phyloP scores from a whole-genome alignment of 1,140 invertebrate species.

The Pogonomyrmex californicus region DNA sequence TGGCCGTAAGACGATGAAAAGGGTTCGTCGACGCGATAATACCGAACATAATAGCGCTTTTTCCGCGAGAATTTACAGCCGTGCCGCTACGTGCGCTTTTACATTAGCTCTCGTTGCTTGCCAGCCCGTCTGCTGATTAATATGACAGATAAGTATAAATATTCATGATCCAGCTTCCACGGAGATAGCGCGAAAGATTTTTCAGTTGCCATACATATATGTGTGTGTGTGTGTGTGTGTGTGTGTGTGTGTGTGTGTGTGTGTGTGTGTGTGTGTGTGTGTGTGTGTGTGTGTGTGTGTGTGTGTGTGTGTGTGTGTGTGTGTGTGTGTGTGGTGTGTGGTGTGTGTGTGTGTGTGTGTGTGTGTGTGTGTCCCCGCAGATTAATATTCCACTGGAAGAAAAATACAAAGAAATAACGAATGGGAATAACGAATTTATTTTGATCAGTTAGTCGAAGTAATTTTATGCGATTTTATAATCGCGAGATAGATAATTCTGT shows the following conservation, averaged over 20 bases:
- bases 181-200: background rate
- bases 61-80: constrained; percentile 42
- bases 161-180: constrained; percentile 14
- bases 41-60: constrained; percentile 58
- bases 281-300: too few species aligned
- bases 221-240: too few species aligned
- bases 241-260: too few species aligned
- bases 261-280: too few species aligned
- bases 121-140: constrained; percentile 39
- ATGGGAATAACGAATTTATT: background rate
- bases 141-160: constrained; percentile 46
- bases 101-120: constrained; percentile 21
- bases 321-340: too few species aligned
- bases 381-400: background rate
- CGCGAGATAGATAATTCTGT: background rate
- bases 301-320: too few species aligned
- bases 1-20: constrained; percentile 50
- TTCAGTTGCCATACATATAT: background rate
- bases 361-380: too few species aligned
- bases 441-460: too few species aligned
- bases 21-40: constrained; percentile 45
- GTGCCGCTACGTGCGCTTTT: constrained; percentile 9
- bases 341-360: too few species aligned
- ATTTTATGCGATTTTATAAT: background rate
- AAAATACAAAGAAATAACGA: background rate